Evolutionary conservation across 2,797 vertebrate species (phyloP), one percentile per base, ranked within the genome.

Genomic region (Acropternis orthonyx): DNA sequence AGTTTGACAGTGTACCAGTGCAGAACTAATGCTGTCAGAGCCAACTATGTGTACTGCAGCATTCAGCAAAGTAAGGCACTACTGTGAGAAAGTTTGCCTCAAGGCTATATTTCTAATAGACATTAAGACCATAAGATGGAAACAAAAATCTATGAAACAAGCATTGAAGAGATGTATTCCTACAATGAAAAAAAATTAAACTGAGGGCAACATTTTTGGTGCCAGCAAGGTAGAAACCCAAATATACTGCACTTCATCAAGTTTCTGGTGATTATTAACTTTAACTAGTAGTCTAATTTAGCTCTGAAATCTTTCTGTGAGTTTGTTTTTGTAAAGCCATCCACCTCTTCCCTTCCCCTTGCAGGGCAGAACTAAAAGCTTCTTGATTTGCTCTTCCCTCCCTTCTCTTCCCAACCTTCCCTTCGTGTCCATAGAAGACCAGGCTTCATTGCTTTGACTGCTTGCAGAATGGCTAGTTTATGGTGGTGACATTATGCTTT

Each of bases 11-110:
- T 36, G 72, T 96, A 94, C 82, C 94, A 72, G 89, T 69, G 93
- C 93, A 96, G 85, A 96, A 88, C 91, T 94, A 93, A 93, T 34
- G 12, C 81, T 87, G 93, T 96, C 94, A 92, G 88, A 96, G 81
- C 76, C 87, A 90, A 36, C 92, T 92, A 83, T 1, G 1, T 84
- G 84, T 92, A 67, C 84, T 61, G 61, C 88, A 91, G 91, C 66
- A 52, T 20, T 88, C 84, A 95, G 82, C 82, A 95, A 93, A 97
- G 81, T 77, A 46, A 95, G 89, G 84, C 94, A 77, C 69, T 55
- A 52, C 93, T 91, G 84, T 83, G 87, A 96, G 81, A 93, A 95
- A 94, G 67, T 92, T 91, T 96, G 92, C 92, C 95, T 96, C 52
- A 41, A 94, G 96, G 94, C 91, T 92, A 41, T 89, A n/a, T 89